A percentile compares a stretch with the other conserved stretches of the same genome.
These are phyloP conservation scores for Ataeniobius toweri DNA, from an alignment of 2,797 vertebrate species.

Conservation along the genomic window DNA sequence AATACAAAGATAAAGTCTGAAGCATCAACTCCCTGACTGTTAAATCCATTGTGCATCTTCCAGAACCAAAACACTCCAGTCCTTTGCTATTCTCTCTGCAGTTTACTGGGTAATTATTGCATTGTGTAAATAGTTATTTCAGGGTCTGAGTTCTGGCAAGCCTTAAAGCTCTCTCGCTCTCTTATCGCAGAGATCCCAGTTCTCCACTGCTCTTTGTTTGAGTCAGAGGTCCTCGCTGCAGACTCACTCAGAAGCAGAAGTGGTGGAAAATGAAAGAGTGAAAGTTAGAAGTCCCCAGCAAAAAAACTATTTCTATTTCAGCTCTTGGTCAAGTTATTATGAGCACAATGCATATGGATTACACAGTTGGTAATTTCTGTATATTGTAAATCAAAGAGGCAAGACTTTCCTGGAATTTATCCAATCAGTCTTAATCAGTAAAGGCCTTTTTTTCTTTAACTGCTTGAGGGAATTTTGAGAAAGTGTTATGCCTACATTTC, in stretches of 20 bases:
- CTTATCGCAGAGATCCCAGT: constrained; percentile 49
- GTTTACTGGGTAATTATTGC: constrained; percentile 65
- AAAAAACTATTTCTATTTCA: constrained; percentile 12
- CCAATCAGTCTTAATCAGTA: not conserved
- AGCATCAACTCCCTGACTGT: constrained; percentile 51
- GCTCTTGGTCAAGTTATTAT: not conserved
- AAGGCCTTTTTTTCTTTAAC: not conserved
- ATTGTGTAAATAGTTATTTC: constrained; percentile 72
- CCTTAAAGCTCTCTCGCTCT: constrained; percentile 35
- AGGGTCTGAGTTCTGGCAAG: constrained; percentile 36
- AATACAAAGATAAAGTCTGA: constrained; percentile 32
- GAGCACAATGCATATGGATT: not conserved
- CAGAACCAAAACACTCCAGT: constrained; percentile 31
- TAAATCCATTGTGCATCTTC: constrained; percentile 31
- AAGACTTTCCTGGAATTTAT: not conserved
- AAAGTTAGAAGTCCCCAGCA: constrained; percentile 22
- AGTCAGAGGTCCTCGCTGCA: constrained; percentile 43
- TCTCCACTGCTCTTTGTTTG: constrained; percentile 29
- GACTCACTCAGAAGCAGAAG: constrained; percentile 43
- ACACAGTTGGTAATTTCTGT: not conserved
- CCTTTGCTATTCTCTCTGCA: constrained; percentile 25
- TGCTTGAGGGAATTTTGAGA: not conserved
- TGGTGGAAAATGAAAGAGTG: constrained; percentile 14
- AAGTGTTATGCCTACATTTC: not conserved
- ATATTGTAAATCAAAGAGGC: not conserved